Percentiles rank a stretch among this genome's conserved stretches.
phyloP scores from a whole-genome alignment of 2,888 invertebrate genomes.

The Hydropsyche betteni region DNA sequence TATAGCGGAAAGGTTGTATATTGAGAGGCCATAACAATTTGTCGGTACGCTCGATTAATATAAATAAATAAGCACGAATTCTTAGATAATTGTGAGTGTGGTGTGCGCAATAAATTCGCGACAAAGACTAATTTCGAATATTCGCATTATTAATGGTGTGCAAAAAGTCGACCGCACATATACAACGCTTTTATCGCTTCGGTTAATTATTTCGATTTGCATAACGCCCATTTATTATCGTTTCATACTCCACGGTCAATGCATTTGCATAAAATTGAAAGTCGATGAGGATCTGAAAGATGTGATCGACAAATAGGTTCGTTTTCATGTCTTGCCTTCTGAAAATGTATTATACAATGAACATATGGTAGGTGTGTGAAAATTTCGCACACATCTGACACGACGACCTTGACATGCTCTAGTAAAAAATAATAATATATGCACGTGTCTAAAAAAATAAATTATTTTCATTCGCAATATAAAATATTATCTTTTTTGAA shows the following conservation, averaged over 20 bases:
- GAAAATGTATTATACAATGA: no score
- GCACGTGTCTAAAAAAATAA: background rate
- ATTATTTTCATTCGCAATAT: background rate
- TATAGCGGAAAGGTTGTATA: no score
- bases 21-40: no score
- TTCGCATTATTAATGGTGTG: constrained; percentile 19
- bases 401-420: constrained; percentile 1
- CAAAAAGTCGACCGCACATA: constrained; percentile 12
- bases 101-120: background rate
- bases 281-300: background rate
- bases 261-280: constrained; percentile 38
- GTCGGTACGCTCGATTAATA: no score
- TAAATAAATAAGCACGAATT: no score
- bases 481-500: background rate
- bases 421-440: constrained; percentile 10
- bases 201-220: constrained; percentile 26
- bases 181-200: constrained; percentile 9
- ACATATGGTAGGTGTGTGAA: background rate
- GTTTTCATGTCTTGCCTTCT: background rate
- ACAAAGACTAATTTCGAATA: constrained; percentile 22
- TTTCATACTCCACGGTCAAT: constrained; percentile 34
- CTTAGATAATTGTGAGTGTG: no score
- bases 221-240: constrained; percentile 17
- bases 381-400: background rate
- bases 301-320: background rate